Evolutionary conservation across 2,797 vertebrate genomes (phyloP), one percentile per base, ranked within the genome.

Genomic region (Alca torda): DNA sequence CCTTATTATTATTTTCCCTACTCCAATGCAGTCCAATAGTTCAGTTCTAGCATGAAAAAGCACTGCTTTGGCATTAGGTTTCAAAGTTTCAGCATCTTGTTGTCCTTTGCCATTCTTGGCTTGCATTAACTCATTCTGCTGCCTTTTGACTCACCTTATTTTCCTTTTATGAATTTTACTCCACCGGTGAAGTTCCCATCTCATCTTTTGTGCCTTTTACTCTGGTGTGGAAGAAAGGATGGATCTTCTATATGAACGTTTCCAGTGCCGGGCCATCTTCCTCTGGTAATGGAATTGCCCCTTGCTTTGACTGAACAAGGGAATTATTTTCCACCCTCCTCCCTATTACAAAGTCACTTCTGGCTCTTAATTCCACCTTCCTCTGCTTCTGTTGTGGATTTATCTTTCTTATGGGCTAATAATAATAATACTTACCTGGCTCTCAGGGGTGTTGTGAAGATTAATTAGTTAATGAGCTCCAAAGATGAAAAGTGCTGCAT

Each of bases 391-490:
- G 6, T 89, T n/a, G 21, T 81, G 93, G 87, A 95, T 96, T 96
- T 91, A 84, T 95, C 82, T 91, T 96, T 94, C 92, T 93, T 89
- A 92, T 91, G 89, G 84, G 87, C 87, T 96, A 96, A 97, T 95
- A 96, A 94, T 90, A 93, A 96, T 96, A 97, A 79, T 90, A 81
- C 84, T 96, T 95, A 97, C 95, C 92, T 97, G 92, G 89, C 79
- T 97, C 97, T 96, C 89, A 70, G 51, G 93, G 80, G 91, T 93
- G 90, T 94, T 96, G 92, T 96, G 90, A 97, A 95, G 94, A 97
- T 97, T 97, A 96, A 96, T 95, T 97, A 97, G 92, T 94, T 97
- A 97, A 96, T 95, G 94, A 97, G 91, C 79, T 96, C 79, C 61
- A 37, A 96, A 92, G 92, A 97, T 92, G 77, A 93, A 94, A 97